A percentile compares a stretch with the other conserved stretches of the same genome.
phyloP scores from a whole-genome alignment of 2,888 invertebrate species.

The Brachycybe producta region DNA sequence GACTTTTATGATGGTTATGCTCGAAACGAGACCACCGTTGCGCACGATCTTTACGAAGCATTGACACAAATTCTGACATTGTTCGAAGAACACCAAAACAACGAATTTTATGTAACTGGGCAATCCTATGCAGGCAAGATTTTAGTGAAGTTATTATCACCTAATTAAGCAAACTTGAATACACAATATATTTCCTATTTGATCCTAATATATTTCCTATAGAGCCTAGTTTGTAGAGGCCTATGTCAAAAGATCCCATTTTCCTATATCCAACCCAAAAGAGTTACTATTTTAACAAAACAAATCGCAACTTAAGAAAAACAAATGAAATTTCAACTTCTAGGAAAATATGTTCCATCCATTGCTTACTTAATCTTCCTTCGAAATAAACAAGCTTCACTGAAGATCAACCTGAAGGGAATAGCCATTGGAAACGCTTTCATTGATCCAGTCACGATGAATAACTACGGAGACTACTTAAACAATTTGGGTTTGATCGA shows the following conservation, averaged over 20 bases:
- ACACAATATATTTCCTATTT: too few species aligned
- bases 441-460: constrained; percentile 27
- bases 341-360: constrained; percentile 7
- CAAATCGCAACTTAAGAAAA: neutral
- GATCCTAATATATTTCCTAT: too few species aligned
- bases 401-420: constrained; percentile 52
- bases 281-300: neutral
- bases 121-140: constrained; percentile 73
- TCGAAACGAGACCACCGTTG: constrained; percentile 63
- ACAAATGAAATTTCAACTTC: neutral
- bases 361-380: constrained; percentile 49
- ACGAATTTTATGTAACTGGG: constrained; percentile 74
- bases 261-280: neutral
- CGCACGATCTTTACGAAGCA: constrained; percentile 60
- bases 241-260: neutral
- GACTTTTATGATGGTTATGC: constrained; percentile 61
- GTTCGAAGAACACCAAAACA: constrained; percentile 58
- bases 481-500: constrained; percentile 31
- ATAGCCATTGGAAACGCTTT: constrained; percentile 27
- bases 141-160: too few species aligned
- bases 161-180: too few species aligned
- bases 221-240: too few species aligned
- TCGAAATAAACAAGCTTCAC: constrained; percentile 42
- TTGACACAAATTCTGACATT: constrained; percentile 68
- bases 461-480: constrained; percentile 35